A percentile compares a stretch with the other conserved stretches of the same genome.
Conservation (phyloP, 2,888 invertebrate genomes). For the Polydrusus pterygomalis region DNA sequence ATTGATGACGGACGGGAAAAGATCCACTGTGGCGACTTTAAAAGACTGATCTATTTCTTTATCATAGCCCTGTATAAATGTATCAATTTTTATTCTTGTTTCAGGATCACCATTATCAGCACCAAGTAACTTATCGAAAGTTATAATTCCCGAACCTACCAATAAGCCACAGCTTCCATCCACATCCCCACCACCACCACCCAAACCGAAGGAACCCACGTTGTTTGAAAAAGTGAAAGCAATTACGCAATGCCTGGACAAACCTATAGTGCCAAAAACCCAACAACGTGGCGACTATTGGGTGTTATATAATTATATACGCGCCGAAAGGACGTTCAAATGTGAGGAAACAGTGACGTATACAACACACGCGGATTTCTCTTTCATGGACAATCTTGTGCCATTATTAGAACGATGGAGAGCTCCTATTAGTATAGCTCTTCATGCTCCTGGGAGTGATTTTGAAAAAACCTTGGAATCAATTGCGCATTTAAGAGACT, state of each 20-base stretch:
- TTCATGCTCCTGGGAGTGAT: constrained; percentile 91
- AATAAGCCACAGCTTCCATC: constrained; percentile 5
- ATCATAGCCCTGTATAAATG: too few species aligned
- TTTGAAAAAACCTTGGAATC: constrained; percentile 85
- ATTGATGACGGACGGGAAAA: too few species aligned
- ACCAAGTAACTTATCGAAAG: constrained; percentile 16
- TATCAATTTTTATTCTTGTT: too few species aligned
- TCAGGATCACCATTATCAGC: constrained; percentile 17
- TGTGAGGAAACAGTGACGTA: constrained; percentile 93
- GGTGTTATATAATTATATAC: constrained; percentile 91
- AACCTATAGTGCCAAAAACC: constrained; percentile 67
- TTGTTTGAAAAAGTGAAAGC: constrained; percentile 64
- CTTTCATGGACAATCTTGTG: constrained; percentile 91
- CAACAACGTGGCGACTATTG: constrained; percentile 78
- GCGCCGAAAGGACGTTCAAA: constrained; percentile 78
- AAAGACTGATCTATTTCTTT: too few species aligned
- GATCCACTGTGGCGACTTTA: too few species aligned
- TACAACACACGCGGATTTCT: constrained; percentile 93
- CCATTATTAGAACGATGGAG: constrained; percentile 90
- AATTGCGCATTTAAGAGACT: constrained; percentile 87
- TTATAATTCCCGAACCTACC: neutral
- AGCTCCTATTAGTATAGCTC: constrained; percentile 89
- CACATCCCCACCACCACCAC: constrained; percentile 14
- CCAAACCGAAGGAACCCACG: constrained; percentile 27
- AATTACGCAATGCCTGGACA: constrained; percentile 69